Evolutionary conservation across 2,113 vertebrate genomes (phyloP).

Genomic region (Lutjanus erythropterus): DNA sequence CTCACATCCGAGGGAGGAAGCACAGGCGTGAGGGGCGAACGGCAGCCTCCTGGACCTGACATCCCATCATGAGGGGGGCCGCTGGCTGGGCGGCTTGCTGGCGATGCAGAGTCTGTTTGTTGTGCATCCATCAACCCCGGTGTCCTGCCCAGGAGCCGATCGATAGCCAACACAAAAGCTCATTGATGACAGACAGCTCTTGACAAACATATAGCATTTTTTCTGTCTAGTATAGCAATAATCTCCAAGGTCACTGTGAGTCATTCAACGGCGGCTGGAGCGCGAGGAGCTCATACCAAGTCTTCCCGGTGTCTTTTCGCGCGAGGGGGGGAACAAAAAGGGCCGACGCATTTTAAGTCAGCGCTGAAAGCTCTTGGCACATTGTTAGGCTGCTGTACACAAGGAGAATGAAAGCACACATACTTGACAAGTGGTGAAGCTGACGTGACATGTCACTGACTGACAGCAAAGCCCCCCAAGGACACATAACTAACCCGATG

Average conservation of each 20-base stretch:
- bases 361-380: conserved; percentile 72
- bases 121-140: conserved; percentile 81
- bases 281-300: conserved; percentile 30
- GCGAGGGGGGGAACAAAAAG: conserved; percentile 37
- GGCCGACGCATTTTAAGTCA: conserved; percentile 68
- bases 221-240: conserved; percentile 85
- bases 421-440: conserved; percentile 63
- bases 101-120: conserved; percentile 82
- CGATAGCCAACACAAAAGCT: conserved; percentile 85
- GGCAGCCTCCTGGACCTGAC: conserved; percentile 60
- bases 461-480: conserved; percentile 58
- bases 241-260: conserved; percentile 82
- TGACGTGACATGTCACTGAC: conserved; percentile 60
- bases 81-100: conserved; percentile 69
- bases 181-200: conserved; percentile 84
- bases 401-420: conserved; percentile 57
- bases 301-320: conserved; percentile 44
- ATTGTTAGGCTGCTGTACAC: conserved; percentile 70
- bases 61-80: conserved; percentile 68
- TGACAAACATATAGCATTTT: conserved; percentile 84
- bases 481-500: conserved; percentile 51
- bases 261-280: conserved; percentile 47
- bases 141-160: conserved; percentile 77
- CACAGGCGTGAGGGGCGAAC: background rate
- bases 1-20: conserved; percentile 30